Conservation (phyloP, 2,797 vertebrate species). For the Meriones psammophilus region DNA sequence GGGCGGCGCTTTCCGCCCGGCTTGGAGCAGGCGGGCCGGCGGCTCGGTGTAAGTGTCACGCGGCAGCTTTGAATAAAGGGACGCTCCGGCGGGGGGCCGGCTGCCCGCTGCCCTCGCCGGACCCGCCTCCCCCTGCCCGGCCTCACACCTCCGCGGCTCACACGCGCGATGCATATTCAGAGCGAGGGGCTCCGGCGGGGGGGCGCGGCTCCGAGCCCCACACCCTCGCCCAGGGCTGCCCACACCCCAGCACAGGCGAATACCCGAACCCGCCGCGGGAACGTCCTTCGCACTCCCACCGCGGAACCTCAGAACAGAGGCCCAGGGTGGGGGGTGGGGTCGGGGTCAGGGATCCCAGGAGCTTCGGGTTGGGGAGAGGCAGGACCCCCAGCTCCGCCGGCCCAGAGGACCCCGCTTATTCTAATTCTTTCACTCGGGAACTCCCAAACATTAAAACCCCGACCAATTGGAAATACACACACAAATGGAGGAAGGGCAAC, state of each 20-base stretch:
- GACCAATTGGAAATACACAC: conserved; percentile 65
- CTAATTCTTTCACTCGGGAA: conserved; percentile 45
- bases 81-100: conserved; percentile 86
- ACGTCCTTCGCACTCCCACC: not conserved
- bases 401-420: not conserved
- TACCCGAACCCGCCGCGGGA: not conserved
- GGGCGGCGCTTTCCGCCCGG: conserved; percentile 78
- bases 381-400: not conserved
- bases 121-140: not conserved
- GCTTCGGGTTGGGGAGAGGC: not conserved
- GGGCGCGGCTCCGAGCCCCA: not conserved
- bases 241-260: not conserved
- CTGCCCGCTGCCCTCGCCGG: conserved; percentile 15
- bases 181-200: conserved; percentile 48
- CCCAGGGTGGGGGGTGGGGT: not conserved
- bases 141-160: conserved; percentile 40
- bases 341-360: not conserved
- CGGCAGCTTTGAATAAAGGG: conserved; percentile 89
- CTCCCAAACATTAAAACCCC: conserved; percentile 69
- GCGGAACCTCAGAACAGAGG: not conserved
- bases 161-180: conserved; percentile 68
- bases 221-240: not conserved
- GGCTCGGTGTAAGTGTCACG: conserved; percentile 89
- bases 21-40: conserved; percentile 86
- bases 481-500: conserved; percentile 38